Conservation (phyloP, 2,113 vertebrate species). For the Malurus cyaneus region DNA sequence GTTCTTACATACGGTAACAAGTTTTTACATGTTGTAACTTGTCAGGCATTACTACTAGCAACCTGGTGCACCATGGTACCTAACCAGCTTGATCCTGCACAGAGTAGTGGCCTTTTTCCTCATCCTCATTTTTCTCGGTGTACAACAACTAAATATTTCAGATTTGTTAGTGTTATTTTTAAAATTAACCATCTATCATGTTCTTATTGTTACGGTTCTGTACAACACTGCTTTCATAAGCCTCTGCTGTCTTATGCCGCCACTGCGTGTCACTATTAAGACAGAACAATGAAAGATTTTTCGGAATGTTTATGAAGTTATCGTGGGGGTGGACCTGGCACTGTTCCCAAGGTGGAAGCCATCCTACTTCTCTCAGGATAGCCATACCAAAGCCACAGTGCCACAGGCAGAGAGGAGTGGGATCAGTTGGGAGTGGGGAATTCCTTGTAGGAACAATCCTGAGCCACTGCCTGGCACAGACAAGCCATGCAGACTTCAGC, state of each 20-base stretch:
- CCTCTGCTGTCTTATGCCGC: background rate
- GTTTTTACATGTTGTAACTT: background rate
- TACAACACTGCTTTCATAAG: background rate
- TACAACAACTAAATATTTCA: background rate
- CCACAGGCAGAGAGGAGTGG: background rate
- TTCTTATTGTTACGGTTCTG: background rate
- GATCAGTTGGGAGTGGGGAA: background rate
- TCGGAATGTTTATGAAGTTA: background rate
- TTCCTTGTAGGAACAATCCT: background rate
- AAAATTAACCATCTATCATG: background rate
- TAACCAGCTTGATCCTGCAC: background rate
- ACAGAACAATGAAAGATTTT: background rate
- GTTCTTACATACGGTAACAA: background rate
- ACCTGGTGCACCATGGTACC: rapidly evolving
- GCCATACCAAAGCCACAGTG: rapidly evolving
- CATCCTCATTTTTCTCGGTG: background rate
- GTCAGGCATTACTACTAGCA: background rate
- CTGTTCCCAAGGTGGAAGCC: background rate
- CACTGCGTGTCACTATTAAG: conserved; percentile 49
- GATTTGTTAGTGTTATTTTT: background rate
- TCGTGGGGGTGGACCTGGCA: background rate
- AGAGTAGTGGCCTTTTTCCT: background rate
- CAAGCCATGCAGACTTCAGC: background rate
- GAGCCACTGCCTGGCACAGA: background rate
- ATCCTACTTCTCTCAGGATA: background rate